Conservation (phyloP, 2,113 vertebrate genomes). For the Penelope pileata region DNA sequence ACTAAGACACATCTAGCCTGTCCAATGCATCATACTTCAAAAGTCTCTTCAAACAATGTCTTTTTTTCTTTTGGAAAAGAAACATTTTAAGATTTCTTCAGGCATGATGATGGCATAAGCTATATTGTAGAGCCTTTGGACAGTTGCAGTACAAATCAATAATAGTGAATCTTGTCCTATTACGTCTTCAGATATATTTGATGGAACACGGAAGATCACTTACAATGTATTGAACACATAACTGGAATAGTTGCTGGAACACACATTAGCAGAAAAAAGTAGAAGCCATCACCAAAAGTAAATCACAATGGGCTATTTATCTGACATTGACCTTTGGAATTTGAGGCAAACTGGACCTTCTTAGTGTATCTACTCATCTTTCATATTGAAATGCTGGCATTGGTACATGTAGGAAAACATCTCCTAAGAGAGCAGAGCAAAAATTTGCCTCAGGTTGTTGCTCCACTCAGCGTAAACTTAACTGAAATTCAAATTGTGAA, state of each 20-base stretch:
- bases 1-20: background rate
- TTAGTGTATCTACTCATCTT: background rate
- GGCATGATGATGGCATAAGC: background rate
- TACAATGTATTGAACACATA: background rate
- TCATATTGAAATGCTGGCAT: background rate
- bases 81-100: background rate
- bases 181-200: background rate
- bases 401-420: background rate
- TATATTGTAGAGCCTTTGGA: background rate
- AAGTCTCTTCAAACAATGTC: background rate
- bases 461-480: background rate
- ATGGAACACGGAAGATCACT: background rate
- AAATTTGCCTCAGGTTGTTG: background rate
- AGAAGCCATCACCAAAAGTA: background rate
- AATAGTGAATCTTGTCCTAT: background rate
- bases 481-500: background rate
- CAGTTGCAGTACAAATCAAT: background rate
- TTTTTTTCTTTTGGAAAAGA: background rate
- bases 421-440: background rate
- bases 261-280: background rate
- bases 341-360: background rate
- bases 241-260: background rate
- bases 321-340: background rate
- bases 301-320: background rate
- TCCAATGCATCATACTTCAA: background rate